These are phyloP conservation scores for zebrafish (Danio rerio) DNA, from an alignment of 2,113 vertebrate genomes.

Conservation along the genomic window GRCz12tu NC_133177.1:28716501-28717000, in stretches of 20 bases:
- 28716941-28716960: conserved; percentile 16
- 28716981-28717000: conserved; percentile 11
- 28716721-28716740: conserved; percentile 73
- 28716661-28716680: conserved; percentile 91
- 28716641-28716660: conserved; percentile 87
- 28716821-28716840: not conserved
- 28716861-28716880: conserved; percentile 1
- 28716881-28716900: conserved; percentile 25
- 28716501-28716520: conserved; percentile 4
- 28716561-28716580: conserved; percentile 2
- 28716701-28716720: conserved; percentile 90
- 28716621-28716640: conserved; percentile 55
- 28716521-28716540: conserved; percentile 7
- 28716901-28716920: conserved; percentile 24
- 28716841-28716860: not conserved
- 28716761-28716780: not conserved
- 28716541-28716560: conserved; percentile 4
- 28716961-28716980: conserved; percentile 29
- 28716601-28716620: not conserved
- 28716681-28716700: conserved; percentile 88
- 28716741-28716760: not conserved
- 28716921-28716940: conserved; percentile 19
- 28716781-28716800: not conserved
- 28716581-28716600: not conserved
- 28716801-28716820: not conserved